These are phyloP conservation scores for Dicyrtoma fusca DNA, from an alignment of 2,888 invertebrate species.

Conservation along the genomic window DNA sequence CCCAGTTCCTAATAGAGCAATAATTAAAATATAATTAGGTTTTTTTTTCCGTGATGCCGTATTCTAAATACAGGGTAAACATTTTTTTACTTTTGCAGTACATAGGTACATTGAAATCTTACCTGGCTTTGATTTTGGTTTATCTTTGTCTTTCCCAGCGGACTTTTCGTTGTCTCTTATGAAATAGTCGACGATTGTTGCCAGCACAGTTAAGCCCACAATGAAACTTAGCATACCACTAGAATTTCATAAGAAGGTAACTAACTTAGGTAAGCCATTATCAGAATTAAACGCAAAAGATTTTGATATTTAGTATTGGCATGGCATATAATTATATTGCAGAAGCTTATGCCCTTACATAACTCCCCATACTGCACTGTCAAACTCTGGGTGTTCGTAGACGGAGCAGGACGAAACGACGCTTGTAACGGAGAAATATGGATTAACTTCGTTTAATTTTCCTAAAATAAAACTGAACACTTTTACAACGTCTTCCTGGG, in stretches of 20 bases:
- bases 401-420: slow-evolving; percentile 46
- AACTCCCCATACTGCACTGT: slow-evolving; percentile 56
- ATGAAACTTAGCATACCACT: slow-evolving; percentile 22
- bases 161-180: neutral
- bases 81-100: too few relatives aligned
- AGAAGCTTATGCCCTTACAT: slow-evolving; percentile 55
- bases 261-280: neutral
- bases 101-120: neutral
- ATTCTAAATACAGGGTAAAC: too few relatives aligned
- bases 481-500: slow-evolving; percentile 57
- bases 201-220: slow-evolving; percentile 2
- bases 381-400: slow-evolving; percentile 56
- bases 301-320: neutral
- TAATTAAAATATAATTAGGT: slow-evolving; percentile 10
- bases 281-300: neutral
- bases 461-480: slow-evolving; percentile 55
- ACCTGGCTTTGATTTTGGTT: slow-evolving; percentile 2
- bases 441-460: slow-evolving; percentile 51
- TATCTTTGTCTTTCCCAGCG: neutral
- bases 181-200: slow-evolving; percentile 9
- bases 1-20: slow-evolving; percentile 30
- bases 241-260: neutral
- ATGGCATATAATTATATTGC: neutral
- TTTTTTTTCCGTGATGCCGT: neutral
- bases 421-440: too few relatives aligned